Conservation (phyloP, 2,113 vertebrate genomes). For the Rostratula benghalensis region DNA sequence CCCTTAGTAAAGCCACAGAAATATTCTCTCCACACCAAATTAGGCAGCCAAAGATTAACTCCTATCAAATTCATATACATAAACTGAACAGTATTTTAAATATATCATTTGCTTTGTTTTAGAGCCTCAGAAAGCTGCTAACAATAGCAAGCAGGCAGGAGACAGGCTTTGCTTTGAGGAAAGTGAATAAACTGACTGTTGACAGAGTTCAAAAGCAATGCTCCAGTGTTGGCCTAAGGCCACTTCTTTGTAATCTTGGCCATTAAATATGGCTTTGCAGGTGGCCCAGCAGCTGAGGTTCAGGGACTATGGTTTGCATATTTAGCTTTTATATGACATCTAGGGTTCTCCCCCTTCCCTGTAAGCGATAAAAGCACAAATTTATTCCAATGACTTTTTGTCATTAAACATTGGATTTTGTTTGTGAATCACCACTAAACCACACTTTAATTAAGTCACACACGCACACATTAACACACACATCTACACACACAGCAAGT, state of each 20-base stretch:
- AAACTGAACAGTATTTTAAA: slow-evolving; percentile 65
- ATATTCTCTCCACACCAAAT: background rate
- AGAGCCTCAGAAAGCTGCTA: slow-evolving; percentile 70
- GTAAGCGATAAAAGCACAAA: slow-evolving; percentile 70
- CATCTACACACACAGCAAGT: slow-evolving; percentile 1
- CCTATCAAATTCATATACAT: slow-evolving; percentile 55
- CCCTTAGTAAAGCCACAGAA: background rate
- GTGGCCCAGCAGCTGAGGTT: slow-evolving; percentile 75
- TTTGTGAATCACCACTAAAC: slow-evolving; percentile 55
- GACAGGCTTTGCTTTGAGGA: slow-evolving; percentile 74
- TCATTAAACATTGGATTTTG: slow-evolving; percentile 60
- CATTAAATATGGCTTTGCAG: slow-evolving; percentile 81
- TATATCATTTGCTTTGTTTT: slow-evolving; percentile 72
- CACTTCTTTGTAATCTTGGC: slow-evolving; percentile 80
- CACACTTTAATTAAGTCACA: slow-evolving; percentile 16
- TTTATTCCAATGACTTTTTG: slow-evolving; percentile 71
- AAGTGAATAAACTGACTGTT: slow-evolving; percentile 80
- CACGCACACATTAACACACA: background rate
- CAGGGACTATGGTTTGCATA: slow-evolving; percentile 77
- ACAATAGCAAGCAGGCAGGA: slow-evolving; percentile 75
- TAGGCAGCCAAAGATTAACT: slow-evolving; percentile 21
- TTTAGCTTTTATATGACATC: slow-evolving; percentile 73
- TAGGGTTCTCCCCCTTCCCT: slow-evolving; percentile 58
- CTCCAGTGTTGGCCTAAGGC: slow-evolving; percentile 77
- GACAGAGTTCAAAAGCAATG: slow-evolving; percentile 80